phyloP scores from a whole-genome alignment of 2,888 invertebrate species.

The Chalcosyrphus nemorum region DNA sequence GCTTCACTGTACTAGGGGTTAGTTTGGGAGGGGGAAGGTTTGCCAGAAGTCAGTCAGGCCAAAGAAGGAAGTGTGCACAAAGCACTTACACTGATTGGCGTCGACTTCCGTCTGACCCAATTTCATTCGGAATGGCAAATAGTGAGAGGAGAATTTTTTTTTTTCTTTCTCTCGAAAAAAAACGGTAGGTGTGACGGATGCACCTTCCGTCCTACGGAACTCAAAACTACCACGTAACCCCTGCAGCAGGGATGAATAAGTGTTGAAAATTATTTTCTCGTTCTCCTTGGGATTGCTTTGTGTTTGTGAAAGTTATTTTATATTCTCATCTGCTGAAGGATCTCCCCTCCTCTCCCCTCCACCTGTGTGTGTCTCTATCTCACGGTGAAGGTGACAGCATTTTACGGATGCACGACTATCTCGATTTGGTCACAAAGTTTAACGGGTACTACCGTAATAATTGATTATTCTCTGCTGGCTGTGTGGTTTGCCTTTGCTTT shows the following conservation, averaged over 20 bases:
- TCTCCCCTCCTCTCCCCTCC: not conserved
- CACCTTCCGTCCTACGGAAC: slow-evolving; percentile 63
- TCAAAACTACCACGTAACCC: slow-evolving; percentile 53
- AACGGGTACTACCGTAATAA: not conserved
- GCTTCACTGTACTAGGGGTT: not conserved
- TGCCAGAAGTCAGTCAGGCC: slow-evolving; percentile 61
- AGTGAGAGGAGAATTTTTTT: slow-evolving; percentile 34
- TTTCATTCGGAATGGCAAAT: slow-evolving; percentile 58
- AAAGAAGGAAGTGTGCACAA: slow-evolving; percentile 71
- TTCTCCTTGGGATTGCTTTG: slow-evolving; percentile 35
- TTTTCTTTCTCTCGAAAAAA: not conserved
- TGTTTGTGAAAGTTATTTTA: slow-evolving; percentile 10
- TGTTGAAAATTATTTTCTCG: slow-evolving; percentile 60
- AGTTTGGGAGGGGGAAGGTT: slow-evolving; percentile 9
- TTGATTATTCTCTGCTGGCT: slow-evolving; percentile 31
- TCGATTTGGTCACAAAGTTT: slow-evolving; percentile 46
- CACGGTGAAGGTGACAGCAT: slow-evolving; percentile 57
- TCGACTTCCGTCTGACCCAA: slow-evolving; percentile 72
- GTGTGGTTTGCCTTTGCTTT: slow-evolving; percentile 2
- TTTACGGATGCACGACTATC: slow-evolving; percentile 42
- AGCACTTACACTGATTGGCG: slow-evolving; percentile 73
- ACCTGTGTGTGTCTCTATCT: too few relatives aligned
- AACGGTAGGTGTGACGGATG: slow-evolving; percentile 62
- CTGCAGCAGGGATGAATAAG: slow-evolving; percentile 44
- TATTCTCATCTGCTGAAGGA: slow-evolving; percentile 18